Evolutionary conservation across 1,140 invertebrate species (phyloP), one percentile per base, ranked within the genome.

Genomic region (Ceratitis capitata): DNA sequence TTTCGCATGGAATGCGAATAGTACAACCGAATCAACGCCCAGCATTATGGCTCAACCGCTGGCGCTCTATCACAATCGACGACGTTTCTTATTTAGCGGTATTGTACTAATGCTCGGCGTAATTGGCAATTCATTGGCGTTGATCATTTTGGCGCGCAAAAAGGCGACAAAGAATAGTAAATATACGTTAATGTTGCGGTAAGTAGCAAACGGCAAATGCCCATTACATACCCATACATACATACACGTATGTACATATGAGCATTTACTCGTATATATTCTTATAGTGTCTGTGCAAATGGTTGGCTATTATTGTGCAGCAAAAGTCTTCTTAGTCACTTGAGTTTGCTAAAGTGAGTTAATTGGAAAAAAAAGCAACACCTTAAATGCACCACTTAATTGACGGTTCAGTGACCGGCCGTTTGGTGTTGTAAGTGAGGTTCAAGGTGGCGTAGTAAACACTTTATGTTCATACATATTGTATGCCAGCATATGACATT

Each of bases 171-270:
- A 96, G 88, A 97, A 97, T 90, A 93, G 94, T 82, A 96, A 96
- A 89, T 96, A 97, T 92, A 93, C 96, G 86, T 92, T 97, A 87
- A 95, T 97, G 94, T 92, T 97, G 85, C 94, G 95, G 84, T 93
- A 88, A 91, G 90, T 88, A n/a, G 10, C 29, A 16, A 84, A 9
- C 9, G 3, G 23, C 58, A 32, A 0, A 49, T 9, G 47, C 14
- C 47, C 7, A 49, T 9, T 14, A 53, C n/a, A 53, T 53, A 53
- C 14, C 4, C 14, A 53, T 10, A 35, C 29, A 19, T n/a, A 56
- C 5, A 2, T 19, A 69, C 19, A n/a, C 12, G 3, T n/a, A 3
- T 69, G 16, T 69, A 10, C 3, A 14, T n/a, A 6, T 29, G 32
- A n/a, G n/a, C n/a, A n/a, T n/a, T n/a, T n/a, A n/a, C n/a, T n/a